Conservation (phyloP, 1,140 invertebrate species). For the Bombus huntii region DNA sequence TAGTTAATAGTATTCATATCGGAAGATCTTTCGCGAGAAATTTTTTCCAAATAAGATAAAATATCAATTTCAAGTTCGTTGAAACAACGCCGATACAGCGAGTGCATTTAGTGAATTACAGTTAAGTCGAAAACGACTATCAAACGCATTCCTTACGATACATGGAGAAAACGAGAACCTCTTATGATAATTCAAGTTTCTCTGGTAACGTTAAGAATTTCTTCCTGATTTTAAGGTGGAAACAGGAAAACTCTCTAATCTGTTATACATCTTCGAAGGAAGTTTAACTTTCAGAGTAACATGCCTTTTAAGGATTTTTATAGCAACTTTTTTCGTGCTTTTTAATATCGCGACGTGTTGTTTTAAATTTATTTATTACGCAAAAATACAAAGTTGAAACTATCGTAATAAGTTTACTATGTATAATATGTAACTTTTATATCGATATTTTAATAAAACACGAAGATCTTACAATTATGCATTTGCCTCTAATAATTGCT, state of each 20-base stretch:
- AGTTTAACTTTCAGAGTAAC: neutral
- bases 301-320: neutral
- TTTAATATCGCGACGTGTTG: neutral
- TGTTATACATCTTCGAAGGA: neutral
- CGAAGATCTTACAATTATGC: too few relatives aligned
- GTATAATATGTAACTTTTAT: neutral
- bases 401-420: too few relatives aligned
- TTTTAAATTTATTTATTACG: neutral
- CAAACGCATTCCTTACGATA: neutral
- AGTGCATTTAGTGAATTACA: neutral
- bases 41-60: too few relatives aligned
- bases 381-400: neutral
- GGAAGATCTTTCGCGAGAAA: neutral
- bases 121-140: neutral
- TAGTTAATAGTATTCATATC: neutral
- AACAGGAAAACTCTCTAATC: constrained; percentile 16
- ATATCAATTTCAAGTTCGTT: constrained; percentile 4
- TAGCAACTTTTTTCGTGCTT: too few relatives aligned
- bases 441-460: neutral
- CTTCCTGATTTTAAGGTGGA: constrained; percentile 36
- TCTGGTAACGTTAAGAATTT: constrained; percentile 38
- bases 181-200: constrained; percentile 50
- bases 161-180: constrained; percentile 39
- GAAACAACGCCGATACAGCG: neutral
- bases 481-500: too few relatives aligned